phyloP scores from a whole-genome alignment of 1,140 invertebrate species.

The Scaptomyza pallida region DNA sequence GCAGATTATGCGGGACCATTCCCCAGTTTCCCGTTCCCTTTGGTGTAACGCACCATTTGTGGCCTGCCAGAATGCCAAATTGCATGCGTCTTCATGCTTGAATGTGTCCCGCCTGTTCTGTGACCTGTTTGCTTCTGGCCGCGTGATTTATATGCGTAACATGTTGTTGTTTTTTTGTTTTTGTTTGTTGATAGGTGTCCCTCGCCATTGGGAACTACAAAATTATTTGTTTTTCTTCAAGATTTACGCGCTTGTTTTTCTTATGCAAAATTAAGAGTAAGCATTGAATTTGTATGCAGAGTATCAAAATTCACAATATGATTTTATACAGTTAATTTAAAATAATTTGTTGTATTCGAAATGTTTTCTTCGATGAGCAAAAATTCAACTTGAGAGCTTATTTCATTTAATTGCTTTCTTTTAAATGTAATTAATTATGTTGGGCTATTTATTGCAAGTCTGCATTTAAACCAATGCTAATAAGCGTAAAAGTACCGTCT shows the following conservation, averaged over 20 bases:
- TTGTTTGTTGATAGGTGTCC: slow-evolving; percentile 15
- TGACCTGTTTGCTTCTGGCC: slow-evolving; percentile 53
- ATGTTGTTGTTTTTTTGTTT: slow-evolving; percentile 24
- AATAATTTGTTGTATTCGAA: too few relatives aligned
- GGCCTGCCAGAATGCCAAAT: slow-evolving; percentile 62
- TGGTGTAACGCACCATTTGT: slow-evolving; percentile 14
- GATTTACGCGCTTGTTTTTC: slow-evolving; percentile 51
- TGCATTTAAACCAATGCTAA: slow-evolving; percentile 9
- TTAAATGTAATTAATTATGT: background rate
- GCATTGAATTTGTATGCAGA: slow-evolving; percentile 20
- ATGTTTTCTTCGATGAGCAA: too few relatives aligned
- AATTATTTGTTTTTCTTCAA: slow-evolving; percentile 52
- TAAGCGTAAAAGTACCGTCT: slow-evolving; percentile 15
- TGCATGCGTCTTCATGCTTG: slow-evolving; percentile 55
- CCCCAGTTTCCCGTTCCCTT: slow-evolving; percentile 8
- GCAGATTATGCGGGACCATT: slow-evolving; percentile 57
- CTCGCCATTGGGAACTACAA: slow-evolving; percentile 29
- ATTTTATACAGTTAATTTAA: background rate
- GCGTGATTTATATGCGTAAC: slow-evolving; percentile 56
- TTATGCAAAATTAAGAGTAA: slow-evolving; percentile 39
- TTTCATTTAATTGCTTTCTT: background rate
- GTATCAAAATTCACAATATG: slow-evolving; percentile 46
- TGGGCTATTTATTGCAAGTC: background rate
- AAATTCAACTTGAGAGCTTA: too few relatives aligned
- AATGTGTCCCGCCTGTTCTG: slow-evolving; percentile 6